Conservation (phyloP, 2,113 vertebrate genomes). For the Carlito syrichta region DNA sequence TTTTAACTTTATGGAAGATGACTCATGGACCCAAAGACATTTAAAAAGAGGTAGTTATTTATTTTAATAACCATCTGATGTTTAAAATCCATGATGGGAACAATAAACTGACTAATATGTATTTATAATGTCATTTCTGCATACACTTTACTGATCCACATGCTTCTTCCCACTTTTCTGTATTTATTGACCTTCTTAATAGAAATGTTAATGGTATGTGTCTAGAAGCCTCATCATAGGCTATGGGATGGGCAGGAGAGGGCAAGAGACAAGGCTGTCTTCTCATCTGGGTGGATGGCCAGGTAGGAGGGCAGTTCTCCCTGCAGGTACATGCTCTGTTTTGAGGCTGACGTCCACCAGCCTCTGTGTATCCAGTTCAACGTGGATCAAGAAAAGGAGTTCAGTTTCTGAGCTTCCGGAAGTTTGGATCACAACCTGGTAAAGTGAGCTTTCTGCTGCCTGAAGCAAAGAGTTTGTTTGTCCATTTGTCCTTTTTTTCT, state of each 20-base stretch:
- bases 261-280: background rate
- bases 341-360: background rate
- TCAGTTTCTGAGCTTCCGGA: slow-evolving; percentile 31
- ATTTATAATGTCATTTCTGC: background rate
- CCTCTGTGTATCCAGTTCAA: background rate
- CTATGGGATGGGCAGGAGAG: background rate
- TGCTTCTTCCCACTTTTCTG: background rate
- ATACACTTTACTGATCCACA: background rate
- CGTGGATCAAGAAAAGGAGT: background rate
- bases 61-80: background rate
- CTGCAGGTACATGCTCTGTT: slow-evolving; percentile 18
- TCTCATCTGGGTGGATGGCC: background rate
- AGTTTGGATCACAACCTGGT: slow-evolving; percentile 41
- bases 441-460: slow-evolving; percentile 2
- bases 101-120: background rate
- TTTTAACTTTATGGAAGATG: background rate
- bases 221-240: background rate
- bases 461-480: background rate
- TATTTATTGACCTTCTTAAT: background rate
- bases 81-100: background rate
- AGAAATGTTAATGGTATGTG: background rate
- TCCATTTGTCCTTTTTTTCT: background rate
- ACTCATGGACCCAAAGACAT: background rate
- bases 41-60: background rate
- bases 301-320: slow-evolving; percentile 14